Percentiles rank a stretch among this genome's conserved stretches.
Conservation (phyloP, 1,140 invertebrate species). For the Neomicropteryx cornuta region DNA sequence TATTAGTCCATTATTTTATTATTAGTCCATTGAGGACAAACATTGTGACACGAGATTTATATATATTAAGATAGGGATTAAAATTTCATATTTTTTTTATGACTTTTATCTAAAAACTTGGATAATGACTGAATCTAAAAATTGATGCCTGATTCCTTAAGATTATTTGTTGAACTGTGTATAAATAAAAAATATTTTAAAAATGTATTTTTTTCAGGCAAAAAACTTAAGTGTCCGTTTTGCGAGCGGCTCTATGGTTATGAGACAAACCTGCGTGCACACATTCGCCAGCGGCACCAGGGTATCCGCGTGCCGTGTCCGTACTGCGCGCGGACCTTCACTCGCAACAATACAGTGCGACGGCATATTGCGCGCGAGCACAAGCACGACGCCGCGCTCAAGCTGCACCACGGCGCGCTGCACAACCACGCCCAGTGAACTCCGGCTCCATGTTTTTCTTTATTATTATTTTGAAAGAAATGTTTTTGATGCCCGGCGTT, state of each 20-base stretch:
- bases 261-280: constrained; percentile 82
- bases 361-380: constrained; percentile 81
- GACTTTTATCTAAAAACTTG: too few species aligned
- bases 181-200: too few species aligned
- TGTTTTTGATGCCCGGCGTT: background rate
- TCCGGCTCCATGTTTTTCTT: background rate
- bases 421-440: constrained; percentile 48
- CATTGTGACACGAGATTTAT: too few species aligned
- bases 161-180: too few species aligned
- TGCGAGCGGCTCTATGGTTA: constrained; percentile 88
- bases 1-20: too few species aligned
- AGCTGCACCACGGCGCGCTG: constrained; percentile 43
- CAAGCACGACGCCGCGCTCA: constrained; percentile 59
- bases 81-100: too few species aligned
- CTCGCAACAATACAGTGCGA: constrained; percentile 80
- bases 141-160: too few species aligned
- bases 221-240: constrained; percentile 83
- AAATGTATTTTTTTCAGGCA: constrained; percentile 60
- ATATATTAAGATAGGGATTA: too few species aligned
- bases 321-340: constrained; percentile 82
- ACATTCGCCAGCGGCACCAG: constrained; percentile 81
- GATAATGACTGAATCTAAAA: too few species aligned
- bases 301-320: constrained; percentile 81
- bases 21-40: too few species aligned
- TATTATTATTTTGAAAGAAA: background rate